These are phyloP conservation scores for Brachirus orientalis DNA, from an alignment of 2,113 vertebrate species.

Conservation along the genomic window DNA sequence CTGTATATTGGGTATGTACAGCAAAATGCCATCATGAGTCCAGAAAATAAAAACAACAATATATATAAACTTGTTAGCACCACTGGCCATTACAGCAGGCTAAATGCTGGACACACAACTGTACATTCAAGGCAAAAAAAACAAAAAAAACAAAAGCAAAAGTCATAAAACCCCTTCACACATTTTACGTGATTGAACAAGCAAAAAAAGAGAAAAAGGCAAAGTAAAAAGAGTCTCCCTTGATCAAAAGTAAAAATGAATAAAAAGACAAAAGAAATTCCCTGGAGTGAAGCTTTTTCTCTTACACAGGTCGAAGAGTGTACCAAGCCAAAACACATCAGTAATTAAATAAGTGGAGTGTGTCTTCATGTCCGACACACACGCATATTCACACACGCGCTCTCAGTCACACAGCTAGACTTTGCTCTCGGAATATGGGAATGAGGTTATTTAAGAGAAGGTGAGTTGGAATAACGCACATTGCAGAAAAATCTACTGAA, in stretches of 20 bases:
- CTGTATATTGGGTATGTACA: constrained; percentile 93
- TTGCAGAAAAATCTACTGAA: constrained; percentile 77
- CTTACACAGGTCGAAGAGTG: constrained; percentile 81
- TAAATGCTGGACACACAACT: constrained; percentile 73
- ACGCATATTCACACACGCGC: not conserved
- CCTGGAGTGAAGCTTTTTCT: constrained; percentile 88
- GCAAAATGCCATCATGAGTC: constrained; percentile 85
- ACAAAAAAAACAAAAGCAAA: constrained; percentile 39
- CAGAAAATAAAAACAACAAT: constrained; percentile 67
- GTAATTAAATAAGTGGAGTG: constrained; percentile 71
- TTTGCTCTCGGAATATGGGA: constrained; percentile 78
- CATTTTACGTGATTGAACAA: constrained; percentile 61
- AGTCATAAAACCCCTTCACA: constrained; percentile 76
- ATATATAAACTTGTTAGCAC: constrained; percentile 71
- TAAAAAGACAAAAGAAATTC: constrained; percentile 75
- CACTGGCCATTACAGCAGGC: constrained; percentile 67
- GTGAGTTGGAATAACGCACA: constrained; percentile 85
- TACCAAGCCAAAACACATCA: constrained; percentile 84
- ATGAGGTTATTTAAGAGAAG: constrained; percentile 86
- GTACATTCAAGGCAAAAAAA: constrained; percentile 66
- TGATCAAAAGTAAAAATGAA: constrained; percentile 64
- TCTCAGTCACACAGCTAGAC: constrained; percentile 78
- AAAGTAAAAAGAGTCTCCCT: constrained; percentile 49
- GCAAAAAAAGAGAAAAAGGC: constrained; percentile 37
- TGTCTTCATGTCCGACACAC: not conserved